These are phyloP conservation scores for human DNA, from an alignment of 2,113 vertebrate species.

Conservation along the genomic window GRCh38 chr21:39617001-39617500, in stretches of 20 bases:
- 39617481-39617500: too few species aligned
- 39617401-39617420: too few species aligned
- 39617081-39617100: accelerated
- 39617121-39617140: not conserved
- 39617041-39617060: not conserved
- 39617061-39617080: accelerated
- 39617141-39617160: not conserved
- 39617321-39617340: too few species aligned
- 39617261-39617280: not conserved
- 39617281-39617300: not conserved
- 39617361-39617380: too few species aligned
- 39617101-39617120: not conserved
- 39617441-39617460: too few species aligned
- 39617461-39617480: too few species aligned
- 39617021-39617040: not conserved
- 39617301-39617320: too few species aligned
- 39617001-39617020: too few species aligned
- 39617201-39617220: not conserved
- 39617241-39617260: not conserved
- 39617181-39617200: not conserved
- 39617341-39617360: too few species aligned
- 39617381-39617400: too few species aligned
- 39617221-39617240: not conserved
- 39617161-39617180: not conserved
- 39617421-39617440: too few species aligned